Conservation (phyloP, 2,888 invertebrate genomes). For the Synanthedon vespiformis region DNA sequence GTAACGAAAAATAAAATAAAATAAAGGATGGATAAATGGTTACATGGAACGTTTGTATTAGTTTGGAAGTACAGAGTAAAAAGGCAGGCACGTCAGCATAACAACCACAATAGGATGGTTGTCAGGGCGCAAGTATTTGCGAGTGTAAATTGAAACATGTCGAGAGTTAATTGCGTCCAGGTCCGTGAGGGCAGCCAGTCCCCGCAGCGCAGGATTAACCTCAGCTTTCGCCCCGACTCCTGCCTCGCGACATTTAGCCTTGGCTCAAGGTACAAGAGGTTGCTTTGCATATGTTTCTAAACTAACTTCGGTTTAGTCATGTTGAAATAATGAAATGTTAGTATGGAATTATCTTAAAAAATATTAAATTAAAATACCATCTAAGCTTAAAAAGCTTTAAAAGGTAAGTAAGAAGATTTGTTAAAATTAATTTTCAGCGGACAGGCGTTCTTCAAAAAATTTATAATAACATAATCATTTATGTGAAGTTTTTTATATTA, state of each 20-base stretch:
- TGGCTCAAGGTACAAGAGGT: neutral
- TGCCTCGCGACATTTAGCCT: slow-evolving; percentile 20
- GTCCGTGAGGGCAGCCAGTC: slow-evolving; percentile 23
- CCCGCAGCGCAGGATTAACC: slow-evolving; percentile 33
- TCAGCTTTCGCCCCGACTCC: slow-evolving; percentile 17
- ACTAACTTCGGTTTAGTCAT: neutral
- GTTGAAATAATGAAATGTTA: too few species aligned
- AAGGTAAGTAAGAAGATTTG: too few species aligned
- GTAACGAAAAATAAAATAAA: neutral
- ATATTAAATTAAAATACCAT: too few species aligned
- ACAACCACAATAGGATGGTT: slow-evolving; percentile 25
- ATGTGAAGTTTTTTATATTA: too few species aligned
- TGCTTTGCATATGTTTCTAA: neutral
- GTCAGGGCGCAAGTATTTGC: slow-evolving; percentile 42
- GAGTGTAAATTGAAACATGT: slow-evolving; percentile 68
- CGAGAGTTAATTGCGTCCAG: slow-evolving; percentile 61
- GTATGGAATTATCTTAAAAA: too few species aligned
- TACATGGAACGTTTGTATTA: neutral
- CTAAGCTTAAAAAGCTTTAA: too few species aligned
- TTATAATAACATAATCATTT: too few species aligned
- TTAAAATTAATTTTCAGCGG: too few species aligned
- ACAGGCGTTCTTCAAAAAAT: too few species aligned
- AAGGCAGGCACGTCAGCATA: neutral
- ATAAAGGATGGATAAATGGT: neutral
- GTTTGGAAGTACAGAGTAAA: too few species aligned